A percentile compares a stretch with the other conserved stretches of the same genome.
These are phyloP conservation scores for Cebidichthys violaceus DNA, from an alignment of 2,113 vertebrate genomes.

Conservation along the genomic window DNA sequence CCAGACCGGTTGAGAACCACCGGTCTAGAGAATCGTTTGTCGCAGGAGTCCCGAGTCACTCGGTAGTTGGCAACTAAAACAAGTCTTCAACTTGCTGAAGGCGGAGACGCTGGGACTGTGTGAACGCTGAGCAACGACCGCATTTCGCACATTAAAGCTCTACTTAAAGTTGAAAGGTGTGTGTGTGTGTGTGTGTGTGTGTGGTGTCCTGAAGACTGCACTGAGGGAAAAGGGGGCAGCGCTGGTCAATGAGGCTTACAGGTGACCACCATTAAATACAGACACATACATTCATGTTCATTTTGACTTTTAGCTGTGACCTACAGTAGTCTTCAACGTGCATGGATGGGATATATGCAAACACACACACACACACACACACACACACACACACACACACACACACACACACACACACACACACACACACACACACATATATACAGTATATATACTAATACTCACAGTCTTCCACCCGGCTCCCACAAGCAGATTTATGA, in stretches of 20 bases:
- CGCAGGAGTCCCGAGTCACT: too few species aligned
- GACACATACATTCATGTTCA: not conserved
- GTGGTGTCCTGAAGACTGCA: too few species aligned
- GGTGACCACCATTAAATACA: not conserved
- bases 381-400: not conserved
- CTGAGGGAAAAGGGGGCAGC: too few species aligned
- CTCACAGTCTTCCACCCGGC: constrained; percentile 14
- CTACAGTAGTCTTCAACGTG: not conserved
- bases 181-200: too few species aligned
- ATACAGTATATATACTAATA: not conserved
- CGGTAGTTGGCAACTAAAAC: too few species aligned
- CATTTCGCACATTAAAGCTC: too few species aligned
- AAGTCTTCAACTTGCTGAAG: too few species aligned
- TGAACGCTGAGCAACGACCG: too few species aligned
- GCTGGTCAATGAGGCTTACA: not conserved
- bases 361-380: constrained; percentile 24
- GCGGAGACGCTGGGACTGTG: too few species aligned
- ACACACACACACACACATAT: constrained; percentile 8
- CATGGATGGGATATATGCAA: not conserved
- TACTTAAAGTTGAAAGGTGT: too few species aligned
- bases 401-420: constrained; percentile 27
- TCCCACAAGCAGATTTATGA: constrained; percentile 70
- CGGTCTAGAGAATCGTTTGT: too few species aligned
- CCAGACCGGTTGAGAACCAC: too few species aligned
- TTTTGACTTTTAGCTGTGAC: not conserved